phyloP scores from a whole-genome alignment of 2,888 invertebrate genomes.

The Hofmannophila pseudospretella region DNA sequence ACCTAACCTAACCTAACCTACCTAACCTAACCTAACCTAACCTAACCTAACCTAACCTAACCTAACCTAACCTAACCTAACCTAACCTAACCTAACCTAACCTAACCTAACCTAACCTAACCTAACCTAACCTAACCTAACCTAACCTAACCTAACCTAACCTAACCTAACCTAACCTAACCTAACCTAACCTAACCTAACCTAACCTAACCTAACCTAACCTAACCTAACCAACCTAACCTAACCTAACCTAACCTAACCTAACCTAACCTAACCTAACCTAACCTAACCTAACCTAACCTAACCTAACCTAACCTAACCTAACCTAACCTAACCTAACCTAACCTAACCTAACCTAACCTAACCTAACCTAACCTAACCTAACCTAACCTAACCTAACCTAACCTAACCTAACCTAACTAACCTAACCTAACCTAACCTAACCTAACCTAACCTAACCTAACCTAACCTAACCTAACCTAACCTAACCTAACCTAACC shows the following conservation, averaged over 20 bases:
- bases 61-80: neutral
- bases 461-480: constrained; percentile 7
- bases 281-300: neutral
- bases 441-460: constrained; percentile 7
- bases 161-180: neutral
- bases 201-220: neutral
- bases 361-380: neutral
- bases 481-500: neutral
- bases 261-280: constrained; percentile 3
- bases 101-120: neutral
- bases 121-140: neutral
- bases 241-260: neutral
- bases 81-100: neutral
- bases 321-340: neutral
- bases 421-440: constrained; percentile 4
- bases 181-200: neutral
- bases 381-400: neutral
- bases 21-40: neutral
- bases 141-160: neutral
- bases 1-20: constrained; percentile 1
- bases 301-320: constrained; percentile 5
- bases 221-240: neutral
- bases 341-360: neutral
- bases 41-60: neutral
- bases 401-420: constrained; percentile 1